These are phyloP conservation scores for Euzophera pinguis DNA, from an alignment of 2,888 invertebrate genomes.

Conservation along the genomic window DNA sequence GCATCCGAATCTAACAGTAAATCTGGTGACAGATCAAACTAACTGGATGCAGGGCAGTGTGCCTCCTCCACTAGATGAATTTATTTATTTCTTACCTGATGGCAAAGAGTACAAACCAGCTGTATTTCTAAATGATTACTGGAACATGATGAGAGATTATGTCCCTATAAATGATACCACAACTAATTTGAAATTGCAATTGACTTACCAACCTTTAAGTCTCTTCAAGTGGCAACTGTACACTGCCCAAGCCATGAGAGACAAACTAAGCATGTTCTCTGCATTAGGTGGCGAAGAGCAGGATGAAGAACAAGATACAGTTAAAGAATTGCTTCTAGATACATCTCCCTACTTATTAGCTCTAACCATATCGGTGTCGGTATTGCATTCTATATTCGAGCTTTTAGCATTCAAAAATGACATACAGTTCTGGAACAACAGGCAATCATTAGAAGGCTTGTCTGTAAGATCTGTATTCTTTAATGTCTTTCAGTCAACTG, in stretches of 20 bases:
- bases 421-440: conserved; percentile 99
- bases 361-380: conserved; percentile 93
- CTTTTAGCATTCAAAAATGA: conserved; percentile 99
- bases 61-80: conserved; percentile 95
- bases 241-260: conserved; percentile 96
- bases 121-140: conserved; percentile 97
- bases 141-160: conserved; percentile 98
- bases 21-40: conserved; percentile 96
- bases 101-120: conserved; percentile 95
- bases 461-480: conserved; percentile 99
- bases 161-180: conserved; percentile 93
- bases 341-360: conserved; percentile 97
- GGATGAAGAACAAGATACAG: conserved; percentile 92
- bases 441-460: conserved; percentile 97
- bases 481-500: conserved; percentile 97
- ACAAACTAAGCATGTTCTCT: conserved; percentile 87
- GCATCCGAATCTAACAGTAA: conserved; percentile 99
- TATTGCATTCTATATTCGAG: conserved; percentile 98
- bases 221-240: conserved; percentile 99
- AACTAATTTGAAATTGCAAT: conserved; percentile 82
- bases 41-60: conserved; percentile 95
- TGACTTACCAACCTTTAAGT: conserved; percentile 94
- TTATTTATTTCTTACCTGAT: conserved; percentile 92
- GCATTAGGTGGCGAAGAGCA: conserved; percentile 86
- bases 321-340: conserved; percentile 96